Conservation (phyloP, 2,888 invertebrate species). For the Metopia argyrocephala region DNA sequence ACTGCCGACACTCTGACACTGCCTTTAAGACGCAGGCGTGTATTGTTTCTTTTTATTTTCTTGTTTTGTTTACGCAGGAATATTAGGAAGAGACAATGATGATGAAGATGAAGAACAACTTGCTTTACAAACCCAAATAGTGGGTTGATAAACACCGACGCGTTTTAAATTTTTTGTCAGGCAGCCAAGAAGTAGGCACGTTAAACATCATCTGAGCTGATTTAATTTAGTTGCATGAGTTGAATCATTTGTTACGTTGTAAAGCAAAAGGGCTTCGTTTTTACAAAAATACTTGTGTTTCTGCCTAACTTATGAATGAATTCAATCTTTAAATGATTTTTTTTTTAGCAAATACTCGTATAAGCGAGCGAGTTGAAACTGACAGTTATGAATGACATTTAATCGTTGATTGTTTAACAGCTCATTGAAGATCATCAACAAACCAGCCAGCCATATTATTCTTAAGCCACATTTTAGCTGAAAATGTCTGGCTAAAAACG, state of each 20-base stretch:
- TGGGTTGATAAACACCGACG: constrained; percentile 63
- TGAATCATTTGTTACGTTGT: constrained; percentile 16
- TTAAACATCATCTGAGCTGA: constrained; percentile 4
- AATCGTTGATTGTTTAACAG: constrained; percentile 65
- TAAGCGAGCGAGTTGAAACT: background rate
- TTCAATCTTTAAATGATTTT: background rate
- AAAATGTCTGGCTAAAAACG: background rate
- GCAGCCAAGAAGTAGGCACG: constrained; percentile 8
- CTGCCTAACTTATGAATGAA: constrained; percentile 51
- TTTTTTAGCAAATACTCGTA: background rate
- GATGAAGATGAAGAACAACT: constrained; percentile 1
- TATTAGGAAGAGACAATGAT: background rate
- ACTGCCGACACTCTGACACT: constrained; percentile 13
- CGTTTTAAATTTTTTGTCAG: constrained; percentile 34
- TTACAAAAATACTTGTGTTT: background rate
- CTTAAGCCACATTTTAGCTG: background rate
- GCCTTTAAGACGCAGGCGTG: constrained; percentile 48
- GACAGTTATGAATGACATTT: constrained; percentile 63
- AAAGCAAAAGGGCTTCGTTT: constrained; percentile 27
- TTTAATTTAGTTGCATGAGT: background rate
- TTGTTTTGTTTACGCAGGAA: constrained; percentile 14
- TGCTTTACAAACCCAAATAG: constrained; percentile 53
- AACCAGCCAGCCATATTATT: constrained; percentile 14
- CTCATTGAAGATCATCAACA: constrained; percentile 62
- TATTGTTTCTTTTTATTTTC: constrained; percentile 1